A percentile compares a stretch with the other conserved stretches of the same genome.
Conservation (phyloP, 2,888 invertebrate genomes). For the Scaptomyza parva region DNA sequence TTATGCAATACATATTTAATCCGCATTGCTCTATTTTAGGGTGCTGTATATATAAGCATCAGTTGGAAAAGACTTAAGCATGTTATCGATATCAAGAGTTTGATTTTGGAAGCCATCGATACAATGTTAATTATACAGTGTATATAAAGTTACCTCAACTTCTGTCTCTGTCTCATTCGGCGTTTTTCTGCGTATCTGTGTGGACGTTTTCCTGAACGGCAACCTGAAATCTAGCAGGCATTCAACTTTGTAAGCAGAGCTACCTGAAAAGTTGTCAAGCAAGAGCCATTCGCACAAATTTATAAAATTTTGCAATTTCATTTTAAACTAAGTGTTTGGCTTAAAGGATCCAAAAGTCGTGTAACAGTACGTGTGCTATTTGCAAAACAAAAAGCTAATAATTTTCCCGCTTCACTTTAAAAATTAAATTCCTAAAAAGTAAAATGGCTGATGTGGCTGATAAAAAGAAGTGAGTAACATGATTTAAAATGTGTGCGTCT, state of each 20-base stretch:
- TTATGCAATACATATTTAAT: not conserved
- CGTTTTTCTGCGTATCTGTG: constrained; percentile 82
- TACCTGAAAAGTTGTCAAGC: constrained; percentile 66
- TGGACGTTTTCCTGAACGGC: constrained; percentile 65
- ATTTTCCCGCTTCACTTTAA: constrained; percentile 68
- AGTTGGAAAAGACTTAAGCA: constrained; percentile 5
- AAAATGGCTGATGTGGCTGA: constrained; percentile 85
- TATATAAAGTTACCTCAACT: constrained; percentile 62
- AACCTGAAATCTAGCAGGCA: constrained; percentile 49
- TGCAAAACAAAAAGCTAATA: constrained; percentile 34
- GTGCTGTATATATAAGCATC: no score
- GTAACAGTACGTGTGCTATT: constrained; percentile 43
- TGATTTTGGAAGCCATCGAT: constrained; percentile 27
- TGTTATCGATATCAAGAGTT: constrained; percentile 27
- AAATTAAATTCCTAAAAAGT: constrained; percentile 62
- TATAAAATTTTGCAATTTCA: constrained; percentile 63
- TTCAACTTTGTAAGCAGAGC: constrained; percentile 60
- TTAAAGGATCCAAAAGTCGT: constrained; percentile 35
- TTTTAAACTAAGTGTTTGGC: constrained; percentile 43
- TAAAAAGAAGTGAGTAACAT: constrained; percentile 84
- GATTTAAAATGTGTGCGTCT: constrained; percentile 43
- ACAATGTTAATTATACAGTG: constrained; percentile 27
- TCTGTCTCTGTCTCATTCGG: constrained; percentile 83
- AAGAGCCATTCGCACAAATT: constrained; percentile 68
- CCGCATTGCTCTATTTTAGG: no score